phyloP scores from a whole-genome alignment of 2,797 vertebrate species.

The Thripadectes ignobilis region DNA sequence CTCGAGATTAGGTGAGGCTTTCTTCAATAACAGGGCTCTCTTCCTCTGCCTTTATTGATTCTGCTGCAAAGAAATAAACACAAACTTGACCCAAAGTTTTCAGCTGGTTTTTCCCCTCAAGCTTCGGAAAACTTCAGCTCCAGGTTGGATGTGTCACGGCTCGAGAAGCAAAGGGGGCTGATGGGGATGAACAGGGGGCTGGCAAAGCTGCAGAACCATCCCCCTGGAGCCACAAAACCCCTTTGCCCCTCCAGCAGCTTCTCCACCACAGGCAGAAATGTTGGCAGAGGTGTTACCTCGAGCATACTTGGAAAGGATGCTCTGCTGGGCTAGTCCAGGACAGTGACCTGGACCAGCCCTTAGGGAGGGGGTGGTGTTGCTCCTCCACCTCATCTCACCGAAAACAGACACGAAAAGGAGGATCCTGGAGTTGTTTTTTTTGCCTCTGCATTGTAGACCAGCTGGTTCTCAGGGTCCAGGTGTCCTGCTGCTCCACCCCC shows the following conservation, averaged over 20 bases:
- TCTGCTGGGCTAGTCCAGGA: not conserved
- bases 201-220: not conserved
- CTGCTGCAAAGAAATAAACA: not conserved
- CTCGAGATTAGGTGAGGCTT: not conserved
- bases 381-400: not conserved
- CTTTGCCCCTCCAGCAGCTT: not conserved
- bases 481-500: not conserved
- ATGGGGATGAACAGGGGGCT: not conserved
- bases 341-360: not conserved
- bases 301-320: not conserved
- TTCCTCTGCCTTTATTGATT: not conserved
- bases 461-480: not conserved
- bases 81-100: not conserved
- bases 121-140: not conserved
- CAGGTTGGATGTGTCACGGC: not conserved
- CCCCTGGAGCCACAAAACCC: accelerated
- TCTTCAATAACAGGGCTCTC: not conserved
- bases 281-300: not conserved
- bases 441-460: not conserved
- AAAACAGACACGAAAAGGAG: not conserved
- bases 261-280: not conserved
- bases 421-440: not conserved
- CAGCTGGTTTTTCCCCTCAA: not conserved
- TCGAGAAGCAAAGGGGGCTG: not conserved
- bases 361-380: not conserved